Evolutionary conservation across 2,797 vertebrate species (phyloP).

Genomic region (Falco concolor): DNA sequence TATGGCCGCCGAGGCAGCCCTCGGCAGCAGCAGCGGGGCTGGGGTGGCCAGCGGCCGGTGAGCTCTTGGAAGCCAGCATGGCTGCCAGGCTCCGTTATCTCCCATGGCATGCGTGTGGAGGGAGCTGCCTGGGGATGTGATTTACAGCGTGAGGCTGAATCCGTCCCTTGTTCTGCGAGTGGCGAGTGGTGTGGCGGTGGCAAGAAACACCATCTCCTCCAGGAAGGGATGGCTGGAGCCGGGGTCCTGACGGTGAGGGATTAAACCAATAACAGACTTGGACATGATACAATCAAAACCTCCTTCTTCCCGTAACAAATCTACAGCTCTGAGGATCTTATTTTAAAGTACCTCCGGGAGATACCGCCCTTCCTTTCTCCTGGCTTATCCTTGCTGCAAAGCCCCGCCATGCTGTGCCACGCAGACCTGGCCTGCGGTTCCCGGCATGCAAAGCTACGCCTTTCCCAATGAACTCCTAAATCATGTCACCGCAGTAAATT

Average conservation of each 20-base stretch:
- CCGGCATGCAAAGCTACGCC: neutral
- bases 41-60: neutral
- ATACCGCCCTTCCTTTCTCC: constrained; percentile 30
- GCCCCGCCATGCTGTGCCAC: neutral
- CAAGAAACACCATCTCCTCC: neutral
- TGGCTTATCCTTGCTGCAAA: neutral
- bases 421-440: neutral
- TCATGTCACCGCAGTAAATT: neutral
- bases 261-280: neutral
- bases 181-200: accelerated
- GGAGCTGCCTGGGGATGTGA: neutral
- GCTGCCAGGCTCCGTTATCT: neutral
- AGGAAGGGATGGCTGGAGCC: neutral
- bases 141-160: neutral
- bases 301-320: constrained; percentile 26
- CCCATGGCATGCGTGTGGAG: neutral
- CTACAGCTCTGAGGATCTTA: neutral
- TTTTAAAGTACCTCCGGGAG: neutral
- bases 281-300: constrained; percentile 39
- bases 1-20: accelerated
- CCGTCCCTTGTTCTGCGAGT: neutral
- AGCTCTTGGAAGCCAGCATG: neutral
- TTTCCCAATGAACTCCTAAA: neutral
- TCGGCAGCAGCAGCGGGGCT: neutral
- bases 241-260: neutral